A percentile compares a stretch with the other conserved stretches of the same genome.
These are phyloP conservation scores for Prolemur simus DNA, from an alignment of 2,113 vertebrate species.

Conservation along the genomic window DNA sequence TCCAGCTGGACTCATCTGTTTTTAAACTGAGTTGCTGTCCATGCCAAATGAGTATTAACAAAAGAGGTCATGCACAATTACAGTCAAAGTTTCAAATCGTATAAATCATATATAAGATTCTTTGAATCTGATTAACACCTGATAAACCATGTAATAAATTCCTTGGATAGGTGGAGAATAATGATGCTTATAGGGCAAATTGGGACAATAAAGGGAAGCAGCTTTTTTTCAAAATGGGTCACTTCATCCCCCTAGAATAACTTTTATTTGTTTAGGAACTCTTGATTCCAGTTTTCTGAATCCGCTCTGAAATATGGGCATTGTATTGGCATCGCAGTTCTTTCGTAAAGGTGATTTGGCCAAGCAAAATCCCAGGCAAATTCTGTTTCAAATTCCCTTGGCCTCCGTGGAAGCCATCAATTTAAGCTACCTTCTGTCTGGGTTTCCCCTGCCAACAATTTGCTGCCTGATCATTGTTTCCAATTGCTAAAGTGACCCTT, in stretches of 20 bases:
- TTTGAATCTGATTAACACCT: background rate
- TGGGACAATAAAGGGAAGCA: background rate
- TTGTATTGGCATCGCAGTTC: background rate
- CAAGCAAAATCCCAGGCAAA: slow-evolving; percentile 15
- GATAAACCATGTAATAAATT: background rate
- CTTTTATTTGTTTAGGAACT: background rate
- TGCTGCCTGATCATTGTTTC: slow-evolving; percentile 69
- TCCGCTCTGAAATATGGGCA: background rate
- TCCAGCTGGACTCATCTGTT: background rate
- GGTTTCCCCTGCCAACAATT: slow-evolving; percentile 68
- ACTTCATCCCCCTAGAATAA: background rate
- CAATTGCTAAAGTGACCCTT: slow-evolving; percentile 77
- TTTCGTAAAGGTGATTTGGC: slow-evolving; percentile 47
- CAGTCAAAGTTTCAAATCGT: background rate
- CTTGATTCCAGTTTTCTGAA: background rate
- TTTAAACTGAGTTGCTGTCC: background rate
- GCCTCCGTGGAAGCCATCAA: slow-evolving; percentile 44
- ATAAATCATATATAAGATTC: background rate
- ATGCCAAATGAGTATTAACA: background rate
- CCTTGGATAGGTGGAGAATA: background rate
- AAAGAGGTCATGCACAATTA: background rate
- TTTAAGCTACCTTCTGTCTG: slow-evolving; percentile 71
- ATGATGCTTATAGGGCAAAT: background rate
- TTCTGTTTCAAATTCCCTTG: slow-evolving; percentile 46
- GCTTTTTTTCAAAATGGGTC: background rate